These are phyloP conservation scores for silkworm (Bombyx mori) DNA, from an alignment of 1,140 invertebrate species.

Conservation along the genomic window DNA sequence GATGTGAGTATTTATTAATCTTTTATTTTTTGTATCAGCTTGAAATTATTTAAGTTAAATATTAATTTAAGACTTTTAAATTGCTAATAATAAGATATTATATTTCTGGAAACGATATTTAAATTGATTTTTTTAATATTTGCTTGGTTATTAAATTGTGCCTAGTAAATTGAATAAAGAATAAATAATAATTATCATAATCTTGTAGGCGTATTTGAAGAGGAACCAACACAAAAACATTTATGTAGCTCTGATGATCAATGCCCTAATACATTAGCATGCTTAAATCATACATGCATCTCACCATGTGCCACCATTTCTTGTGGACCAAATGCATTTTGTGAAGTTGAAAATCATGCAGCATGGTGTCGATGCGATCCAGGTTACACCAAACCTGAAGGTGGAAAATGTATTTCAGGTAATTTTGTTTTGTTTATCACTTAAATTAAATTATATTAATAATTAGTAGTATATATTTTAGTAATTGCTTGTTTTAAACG, in stretches of 20 bases:
- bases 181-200: background rate
- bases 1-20: conserved; percentile 73
- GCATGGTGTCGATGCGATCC: conserved; percentile 89
- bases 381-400: conserved; percentile 82
- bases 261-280: conserved; percentile 85
- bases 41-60: too few relatives aligned
- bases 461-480: too few relatives aligned
- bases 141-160: background rate
- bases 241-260: conserved; percentile 82
- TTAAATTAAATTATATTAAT: too few relatives aligned
- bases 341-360: conserved; percentile 89
- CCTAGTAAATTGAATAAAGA: too few relatives aligned
- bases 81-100: background rate
- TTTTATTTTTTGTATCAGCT: too few relatives aligned
- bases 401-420: conserved; percentile 86
- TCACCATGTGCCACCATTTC: conserved; percentile 85
- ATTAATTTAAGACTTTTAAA: too few relatives aligned
- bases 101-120: background rate
- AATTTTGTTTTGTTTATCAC: conserved; percentile 20
- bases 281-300: conserved; percentile 81
- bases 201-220: conserved; percentile 35
- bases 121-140: too few relatives aligned
- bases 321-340: conserved; percentile 88
- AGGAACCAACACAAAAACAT: conserved; percentile 36
- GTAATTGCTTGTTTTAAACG: too few relatives aligned